A percentile compares a stretch with the other conserved stretches of the same genome.
These are phyloP conservation scores for Catostylus mosaicus DNA, from an alignment of 30 jellyfish, hydroid and myxozoan species.

Conservation along the genomic window DNA sequence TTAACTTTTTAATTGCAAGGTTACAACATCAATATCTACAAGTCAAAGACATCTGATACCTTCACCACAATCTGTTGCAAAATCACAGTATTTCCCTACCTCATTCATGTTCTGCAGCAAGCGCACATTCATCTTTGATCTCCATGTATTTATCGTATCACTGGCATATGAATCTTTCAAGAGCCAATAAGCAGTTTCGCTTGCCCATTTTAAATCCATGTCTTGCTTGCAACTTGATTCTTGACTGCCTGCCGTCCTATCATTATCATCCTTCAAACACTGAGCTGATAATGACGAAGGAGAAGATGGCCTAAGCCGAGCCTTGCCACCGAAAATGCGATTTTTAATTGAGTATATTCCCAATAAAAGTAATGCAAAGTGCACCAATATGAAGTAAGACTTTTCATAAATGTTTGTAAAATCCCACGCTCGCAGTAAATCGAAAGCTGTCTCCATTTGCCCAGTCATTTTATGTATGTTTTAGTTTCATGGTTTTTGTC, in stretches of 20 bases:
- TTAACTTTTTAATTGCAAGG: no score
- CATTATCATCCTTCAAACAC: not conserved
- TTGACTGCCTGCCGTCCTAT: not conserved
- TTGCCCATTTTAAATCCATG: conserved; percentile 35
- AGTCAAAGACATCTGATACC: no score
- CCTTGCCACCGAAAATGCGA: not conserved
- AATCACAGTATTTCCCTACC: no score
- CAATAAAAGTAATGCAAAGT: conserved; percentile 12
- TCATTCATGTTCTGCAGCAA: conserved; percentile 9
- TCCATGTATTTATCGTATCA: conserved; percentile 37
- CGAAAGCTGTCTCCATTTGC: conserved; percentile 29
- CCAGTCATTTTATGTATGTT: conserved; percentile 13
- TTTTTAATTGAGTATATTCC: conserved; percentile 42
- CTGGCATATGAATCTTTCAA: not conserved
- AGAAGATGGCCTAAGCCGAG: conserved; percentile 22
- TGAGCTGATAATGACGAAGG: not conserved
- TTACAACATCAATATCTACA: no score
- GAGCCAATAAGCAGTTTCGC: conserved; percentile 25
- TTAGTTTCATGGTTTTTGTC: not conserved
- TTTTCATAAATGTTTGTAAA: conserved; percentile 25
- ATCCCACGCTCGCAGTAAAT: conserved; percentile 55
- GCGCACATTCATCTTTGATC: conserved; percentile 45
- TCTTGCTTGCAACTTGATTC: not conserved
- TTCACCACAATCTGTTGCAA: no score
- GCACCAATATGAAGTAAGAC: conserved; percentile 36